Conservation (phyloP, 2,888 invertebrate genomes). For the Morpho deidamia region DNA sequence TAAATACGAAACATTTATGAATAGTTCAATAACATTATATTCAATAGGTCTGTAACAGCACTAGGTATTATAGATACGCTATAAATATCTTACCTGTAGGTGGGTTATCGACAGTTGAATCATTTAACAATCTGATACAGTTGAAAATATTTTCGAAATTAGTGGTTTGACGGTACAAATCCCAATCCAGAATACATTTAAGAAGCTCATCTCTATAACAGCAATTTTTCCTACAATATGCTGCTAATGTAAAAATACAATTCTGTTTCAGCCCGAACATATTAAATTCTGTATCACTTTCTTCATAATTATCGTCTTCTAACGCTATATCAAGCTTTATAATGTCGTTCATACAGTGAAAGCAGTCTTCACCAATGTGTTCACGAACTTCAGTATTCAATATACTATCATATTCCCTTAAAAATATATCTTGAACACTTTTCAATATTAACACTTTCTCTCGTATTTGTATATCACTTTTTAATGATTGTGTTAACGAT, state of each 20-base stretch:
- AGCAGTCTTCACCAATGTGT: conserved; percentile 45
- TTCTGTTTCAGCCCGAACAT: conserved; percentile 46
- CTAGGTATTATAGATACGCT: too few relatives aligned
- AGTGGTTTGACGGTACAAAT: conserved; percentile 47
- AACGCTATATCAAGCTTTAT: conserved; percentile 38
- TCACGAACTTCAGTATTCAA: conserved; percentile 39
- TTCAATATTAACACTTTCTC: conserved; percentile 42
- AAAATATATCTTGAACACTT: conserved; percentile 39
- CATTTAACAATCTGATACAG: conserved; percentile 47
- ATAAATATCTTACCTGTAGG: conserved; percentile 46
- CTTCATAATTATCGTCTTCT: conserved; percentile 41
- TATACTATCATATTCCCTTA: conserved; percentile 37
- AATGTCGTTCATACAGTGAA: conserved; percentile 49
- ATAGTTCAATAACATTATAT: too few relatives aligned
- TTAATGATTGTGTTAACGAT: conserved; percentile 35
- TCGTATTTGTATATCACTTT: conserved; percentile 35
- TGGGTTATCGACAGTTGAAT: conserved; percentile 37
- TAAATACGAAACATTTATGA: too few relatives aligned
- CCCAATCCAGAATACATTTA: conserved; percentile 50
- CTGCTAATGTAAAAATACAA: conserved; percentile 49
- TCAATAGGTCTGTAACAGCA: too few relatives aligned
- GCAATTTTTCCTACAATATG: conserved; percentile 49
- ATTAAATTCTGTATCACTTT: conserved; percentile 48
- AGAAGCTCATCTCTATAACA: conserved; percentile 52
- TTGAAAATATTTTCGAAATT: conserved; percentile 49